phyloP scores from a whole-genome alignment of 2,113 vertebrate species.

The Illadopsis cleaveri region DNA sequence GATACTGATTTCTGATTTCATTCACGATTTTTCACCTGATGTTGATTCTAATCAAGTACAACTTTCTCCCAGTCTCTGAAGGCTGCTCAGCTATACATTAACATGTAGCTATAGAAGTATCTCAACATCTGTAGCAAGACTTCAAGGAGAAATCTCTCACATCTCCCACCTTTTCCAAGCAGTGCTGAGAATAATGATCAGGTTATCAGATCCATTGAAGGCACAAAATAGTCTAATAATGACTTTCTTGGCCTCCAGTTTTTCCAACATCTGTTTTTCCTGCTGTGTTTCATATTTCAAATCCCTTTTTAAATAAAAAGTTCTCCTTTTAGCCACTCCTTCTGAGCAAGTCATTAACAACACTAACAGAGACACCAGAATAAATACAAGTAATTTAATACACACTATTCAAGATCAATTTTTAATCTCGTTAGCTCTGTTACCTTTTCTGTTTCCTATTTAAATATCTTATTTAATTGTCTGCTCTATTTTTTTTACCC shows the following conservation, averaged over 20 bases:
- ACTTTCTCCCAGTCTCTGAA: background rate
- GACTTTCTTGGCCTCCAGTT: background rate
- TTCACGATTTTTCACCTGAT: background rate
- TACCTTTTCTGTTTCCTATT: background rate
- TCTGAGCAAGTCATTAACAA: background rate
- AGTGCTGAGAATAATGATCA: background rate
- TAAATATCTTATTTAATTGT: background rate
- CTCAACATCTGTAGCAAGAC: background rate
- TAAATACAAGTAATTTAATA: conserved; percentile 1
- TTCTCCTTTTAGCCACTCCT: background rate
- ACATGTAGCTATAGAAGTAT: background rate
- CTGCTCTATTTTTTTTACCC: background rate
- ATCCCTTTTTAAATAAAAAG: background rate
- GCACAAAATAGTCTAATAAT: conserved; percentile 9
- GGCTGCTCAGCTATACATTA: background rate
- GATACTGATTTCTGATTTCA: background rate
- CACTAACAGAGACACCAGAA: background rate
- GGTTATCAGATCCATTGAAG: background rate
- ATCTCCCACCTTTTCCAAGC: background rate
- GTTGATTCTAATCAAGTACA: background rate
- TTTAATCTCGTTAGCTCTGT: background rate
- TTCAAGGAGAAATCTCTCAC: background rate
- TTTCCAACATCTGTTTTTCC: conserved; percentile 10
- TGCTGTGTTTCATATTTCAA: conserved; percentile 12
- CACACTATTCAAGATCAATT: background rate